These are phyloP conservation scores for Nasonia vitripennis DNA, from an alignment of 1,140 invertebrate genomes.

Conservation along the genomic window DNA sequence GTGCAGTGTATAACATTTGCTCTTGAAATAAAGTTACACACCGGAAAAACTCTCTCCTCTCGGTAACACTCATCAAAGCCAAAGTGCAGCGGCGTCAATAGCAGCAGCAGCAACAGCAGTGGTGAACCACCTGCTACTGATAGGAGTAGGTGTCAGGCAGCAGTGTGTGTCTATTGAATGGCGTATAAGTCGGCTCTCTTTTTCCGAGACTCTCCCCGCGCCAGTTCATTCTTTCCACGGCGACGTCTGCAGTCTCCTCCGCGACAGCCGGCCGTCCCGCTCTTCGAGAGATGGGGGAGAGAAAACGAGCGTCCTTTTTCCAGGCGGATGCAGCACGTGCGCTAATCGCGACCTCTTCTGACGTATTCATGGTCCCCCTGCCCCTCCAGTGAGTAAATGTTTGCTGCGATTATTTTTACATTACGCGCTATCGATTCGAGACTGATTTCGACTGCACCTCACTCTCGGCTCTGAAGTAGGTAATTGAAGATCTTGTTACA, in stretches of 20 bases:
- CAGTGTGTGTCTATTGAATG: neutral
- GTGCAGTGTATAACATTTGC: too few species aligned
- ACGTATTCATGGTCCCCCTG: too few species aligned
- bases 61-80: neutral
- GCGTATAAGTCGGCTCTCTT: constrained; percentile 7
- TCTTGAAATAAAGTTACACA: too few species aligned
- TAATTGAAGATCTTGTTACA: too few species aligned
- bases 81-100: neutral
- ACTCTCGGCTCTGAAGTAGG: too few species aligned
- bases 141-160: neutral
- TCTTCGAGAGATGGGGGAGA: neutral
- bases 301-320: neutral
- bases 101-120: neutral
- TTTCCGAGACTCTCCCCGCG: neutral
- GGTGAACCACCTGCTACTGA: constrained; percentile 22
- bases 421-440: neutral
- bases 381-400: too few species aligned
- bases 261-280: neutral
- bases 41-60: too few species aligned
- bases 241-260: neutral
- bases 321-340: too few species aligned
- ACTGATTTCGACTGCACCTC: neutral
- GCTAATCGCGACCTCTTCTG: too few species aligned
- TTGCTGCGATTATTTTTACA: too few species aligned
- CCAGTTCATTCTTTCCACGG: neutral